phyloP scores from a whole-genome alignment of 2,888 invertebrate species.

The Dorcus parallelipipedus region DNA sequence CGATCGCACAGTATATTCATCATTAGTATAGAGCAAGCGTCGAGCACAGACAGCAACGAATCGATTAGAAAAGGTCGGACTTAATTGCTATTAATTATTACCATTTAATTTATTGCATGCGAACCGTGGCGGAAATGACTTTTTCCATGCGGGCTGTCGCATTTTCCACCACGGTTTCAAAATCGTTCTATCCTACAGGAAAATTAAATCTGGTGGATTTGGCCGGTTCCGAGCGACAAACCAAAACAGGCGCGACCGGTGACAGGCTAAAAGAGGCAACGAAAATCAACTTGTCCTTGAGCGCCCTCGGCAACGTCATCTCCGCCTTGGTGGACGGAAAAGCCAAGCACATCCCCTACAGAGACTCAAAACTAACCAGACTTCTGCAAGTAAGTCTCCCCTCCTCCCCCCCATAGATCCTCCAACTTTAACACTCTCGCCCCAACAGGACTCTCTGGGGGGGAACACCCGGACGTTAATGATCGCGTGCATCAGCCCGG shows the following conservation, averaged over 20 bases:
- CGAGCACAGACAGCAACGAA: constrained; percentile 47
- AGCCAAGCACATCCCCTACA: constrained; percentile 75
- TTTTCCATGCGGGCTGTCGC: too few relatives aligned
- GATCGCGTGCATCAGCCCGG: constrained; percentile 82
- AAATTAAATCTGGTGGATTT: constrained; percentile 86
- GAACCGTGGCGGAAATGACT: too few relatives aligned
- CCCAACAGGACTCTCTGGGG: constrained; percentile 67
- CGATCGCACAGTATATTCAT: constrained; percentile 87
- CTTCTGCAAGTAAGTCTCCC: constrained; percentile 59
- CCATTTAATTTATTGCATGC: too few relatives aligned
- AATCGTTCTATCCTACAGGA: constrained; percentile 43
- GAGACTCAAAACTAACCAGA: constrained; percentile 83
- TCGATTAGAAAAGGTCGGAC: constrained; percentile 41
- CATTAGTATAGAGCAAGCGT: constrained; percentile 77
- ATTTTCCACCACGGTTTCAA: too few relatives aligned
- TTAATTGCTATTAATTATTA: too few relatives aligned
- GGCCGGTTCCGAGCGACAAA: constrained; percentile 84
- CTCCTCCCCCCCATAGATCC: too few relatives aligned
- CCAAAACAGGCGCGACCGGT: constrained; percentile 80
- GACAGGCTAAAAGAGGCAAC: constrained; percentile 84
- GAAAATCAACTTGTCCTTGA: constrained; percentile 83
- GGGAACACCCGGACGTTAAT: constrained; percentile 88
- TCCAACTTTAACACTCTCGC: constrained; percentile 7
- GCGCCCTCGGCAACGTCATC: constrained; percentile 86
- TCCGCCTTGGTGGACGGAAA: constrained; percentile 81